Conservation (phyloP, 2,888 invertebrate species). For the Thalpophila matura region DNA sequence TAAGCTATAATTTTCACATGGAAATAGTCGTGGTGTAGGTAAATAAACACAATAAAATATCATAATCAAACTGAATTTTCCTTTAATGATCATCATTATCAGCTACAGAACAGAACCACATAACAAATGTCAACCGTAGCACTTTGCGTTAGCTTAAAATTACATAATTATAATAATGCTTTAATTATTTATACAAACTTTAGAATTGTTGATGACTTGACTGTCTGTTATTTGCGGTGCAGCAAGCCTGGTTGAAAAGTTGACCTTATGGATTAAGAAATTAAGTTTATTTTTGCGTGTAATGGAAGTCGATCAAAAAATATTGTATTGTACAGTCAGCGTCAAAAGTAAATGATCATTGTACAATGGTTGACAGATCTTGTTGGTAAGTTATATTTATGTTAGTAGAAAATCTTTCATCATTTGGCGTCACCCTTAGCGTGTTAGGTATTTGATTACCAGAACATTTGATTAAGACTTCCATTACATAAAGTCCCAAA, state of each 20-base stretch:
- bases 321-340: slow-evolving; percentile 7
- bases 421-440: slow-evolving; percentile 23
- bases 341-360: slow-evolving; percentile 13
- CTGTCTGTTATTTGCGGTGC: slow-evolving; percentile 55
- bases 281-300: slow-evolving; percentile 29
- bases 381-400: not conserved
- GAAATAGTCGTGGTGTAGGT: too few relatives aligned
- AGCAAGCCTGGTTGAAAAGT: slow-evolving; percentile 40
- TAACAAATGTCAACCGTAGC: slow-evolving; percentile 69
- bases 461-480: slow-evolving; percentile 42
- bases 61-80: slow-evolving; percentile 63
- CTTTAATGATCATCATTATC: slow-evolving; percentile 72
- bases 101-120: slow-evolving; percentile 74
- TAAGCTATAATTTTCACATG: too few relatives aligned
- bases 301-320: slow-evolving; percentile 56
- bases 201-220: slow-evolving; percentile 35
- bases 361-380: not conserved
- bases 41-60: slow-evolving; percentile 60
- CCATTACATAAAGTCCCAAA: slow-evolving; percentile 41
- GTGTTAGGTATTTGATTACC: too few relatives aligned
- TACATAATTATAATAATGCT: slow-evolving; percentile 38
- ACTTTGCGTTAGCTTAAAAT: slow-evolving; percentile 57
- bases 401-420: slow-evolving; percentile 19
- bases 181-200: slow-evolving; percentile 51
- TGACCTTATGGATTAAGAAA: not conserved